Conservation (phyloP, 2,888 invertebrate species). For the Tholera decimalis region DNA sequence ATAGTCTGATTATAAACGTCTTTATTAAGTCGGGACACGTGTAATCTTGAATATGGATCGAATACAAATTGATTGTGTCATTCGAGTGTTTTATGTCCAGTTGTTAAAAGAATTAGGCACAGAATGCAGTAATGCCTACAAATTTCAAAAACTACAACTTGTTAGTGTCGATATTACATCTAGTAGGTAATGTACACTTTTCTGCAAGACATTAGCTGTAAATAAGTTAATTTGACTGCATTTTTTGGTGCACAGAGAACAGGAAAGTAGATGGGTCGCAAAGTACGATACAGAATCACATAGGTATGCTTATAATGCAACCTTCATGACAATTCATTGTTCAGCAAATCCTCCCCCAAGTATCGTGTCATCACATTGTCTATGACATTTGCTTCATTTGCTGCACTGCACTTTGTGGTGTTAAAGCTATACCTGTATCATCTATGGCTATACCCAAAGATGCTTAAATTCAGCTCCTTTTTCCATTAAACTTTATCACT, state of each 20-base stretch:
- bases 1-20: constrained; percentile 75
- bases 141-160: neutral
- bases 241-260: neutral
- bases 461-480: neutral
- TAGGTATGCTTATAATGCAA: too few relatives aligned
- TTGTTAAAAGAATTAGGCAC: neutral
- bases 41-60: constrained; percentile 67
- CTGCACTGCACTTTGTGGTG: too few relatives aligned
- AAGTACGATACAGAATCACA: neutral
- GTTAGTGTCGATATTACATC: neutral
- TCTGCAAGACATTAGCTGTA: neutral
- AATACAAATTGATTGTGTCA: constrained; percentile 74
- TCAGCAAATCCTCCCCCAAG: neutral
- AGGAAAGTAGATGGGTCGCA: neutral
- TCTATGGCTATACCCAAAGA: too few relatives aligned
- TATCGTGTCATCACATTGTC: neutral
- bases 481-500: constrained; percentile 16
- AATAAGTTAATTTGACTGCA: neutral
- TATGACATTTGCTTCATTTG: too few relatives aligned
- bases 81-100: constrained; percentile 49
- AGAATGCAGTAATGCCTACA: neutral
- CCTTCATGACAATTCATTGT: neutral
- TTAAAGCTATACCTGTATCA: too few relatives aligned
- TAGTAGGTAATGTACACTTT: too few relatives aligned
- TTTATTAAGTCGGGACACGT: constrained; percentile 71